Evolutionary conservation across 2,797 vertebrate species (phyloP), one percentile per base, ranked within the genome.

Genomic region (Streptopelia turtur): DNA sequence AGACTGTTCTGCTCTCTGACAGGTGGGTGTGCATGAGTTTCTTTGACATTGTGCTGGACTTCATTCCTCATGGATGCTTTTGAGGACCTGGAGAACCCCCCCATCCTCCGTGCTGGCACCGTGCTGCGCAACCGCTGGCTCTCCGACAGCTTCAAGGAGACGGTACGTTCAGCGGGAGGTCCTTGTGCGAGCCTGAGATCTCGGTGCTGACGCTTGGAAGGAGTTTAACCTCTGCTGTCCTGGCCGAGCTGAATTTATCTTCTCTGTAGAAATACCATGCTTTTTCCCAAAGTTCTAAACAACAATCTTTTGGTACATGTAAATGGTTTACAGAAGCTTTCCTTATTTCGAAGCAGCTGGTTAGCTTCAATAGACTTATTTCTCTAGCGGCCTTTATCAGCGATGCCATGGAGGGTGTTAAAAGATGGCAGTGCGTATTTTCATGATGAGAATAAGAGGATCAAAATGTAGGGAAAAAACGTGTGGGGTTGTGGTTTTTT

Each of bases 61-160:
- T 99, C 93, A 99, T 99, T n/a, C 81, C 98, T 99, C 87, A 99
- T 99, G 99, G 99, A 99, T n/a, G 99, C 99, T 5, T 99, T 99
- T 47, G 99, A 99, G 95, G 99, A 99, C 96, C 98, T 99, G 88
- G 99, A 99, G 98, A 99, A 98, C 93, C 99, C 99, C n/a, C 0
- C 99, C 99, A 0, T 98, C 98, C 37, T 99, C 99, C 0, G 99
- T 99, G 93, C 98, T 99, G 2, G 99, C n/a, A n/a, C 99, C 0
- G 99, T 99, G 89, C 92, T 99, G 70, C 98, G 99, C 93, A 99
- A 99, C 97, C 99, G 99, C 63, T 99, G 99, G 99, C 98, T 99
- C 75, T 99, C 99, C 0, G 99, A 99, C 97, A 99, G 99, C 98
- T 99, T 99, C 94, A 99, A 99, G 97, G 99, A 99, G 97, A 99